A percentile compares a stretch with the other conserved stretches of the same genome.
Evolutionary conservation across 2,888 invertebrate genomes (phyloP).

Genomic region (Plagodis dolabraria): DNA sequence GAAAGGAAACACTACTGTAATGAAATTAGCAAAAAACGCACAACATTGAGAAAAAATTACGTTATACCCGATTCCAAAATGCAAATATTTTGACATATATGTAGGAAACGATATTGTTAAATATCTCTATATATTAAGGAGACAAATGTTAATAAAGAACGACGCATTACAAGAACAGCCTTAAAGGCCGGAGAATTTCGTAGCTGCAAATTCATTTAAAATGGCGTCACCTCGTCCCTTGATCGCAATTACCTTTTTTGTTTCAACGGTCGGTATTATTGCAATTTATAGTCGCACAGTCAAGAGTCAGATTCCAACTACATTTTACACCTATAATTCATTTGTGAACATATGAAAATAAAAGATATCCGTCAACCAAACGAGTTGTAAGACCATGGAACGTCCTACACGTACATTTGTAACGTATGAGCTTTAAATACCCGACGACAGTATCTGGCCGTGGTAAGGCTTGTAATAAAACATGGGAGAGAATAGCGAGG

Average conservation of each 20-base stretch:
- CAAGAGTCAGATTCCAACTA: conserved; percentile 64
- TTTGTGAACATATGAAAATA: conserved; percentile 69
- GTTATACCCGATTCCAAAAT: conserved; percentile 32
- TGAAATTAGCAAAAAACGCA: conserved; percentile 58
- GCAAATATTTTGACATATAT: no score
- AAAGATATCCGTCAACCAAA: conserved; percentile 57
- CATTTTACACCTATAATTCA: conserved; percentile 75
- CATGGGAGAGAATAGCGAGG: conserved; percentile 78
- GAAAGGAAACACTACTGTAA: conserved; percentile 61
- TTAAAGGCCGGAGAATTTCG: conserved; percentile 29
- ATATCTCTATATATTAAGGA: conserved; percentile 44
- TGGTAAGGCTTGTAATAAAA: conserved; percentile 73
- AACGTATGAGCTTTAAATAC: conserved; percentile 79
- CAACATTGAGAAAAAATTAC: conserved; percentile 56
- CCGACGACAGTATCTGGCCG: conserved; percentile 78
- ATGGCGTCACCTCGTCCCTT: conserved; percentile 47
- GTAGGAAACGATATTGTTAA: no score
- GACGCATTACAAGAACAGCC: conserved; percentile 28
- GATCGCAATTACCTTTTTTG: conserved; percentile 61
- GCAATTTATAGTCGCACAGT: conserved; percentile 70
- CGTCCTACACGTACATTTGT: conserved; percentile 77
- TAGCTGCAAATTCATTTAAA: conserved; percentile 46
- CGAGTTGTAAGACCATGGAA: conserved; percentile 51
- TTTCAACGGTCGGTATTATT: conserved; percentile 61
- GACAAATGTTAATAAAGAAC: conserved; percentile 26